Base-by-base conservation (phyloP, 2,113 vertebrate species). In the Colossoma macropomum region DNA sequence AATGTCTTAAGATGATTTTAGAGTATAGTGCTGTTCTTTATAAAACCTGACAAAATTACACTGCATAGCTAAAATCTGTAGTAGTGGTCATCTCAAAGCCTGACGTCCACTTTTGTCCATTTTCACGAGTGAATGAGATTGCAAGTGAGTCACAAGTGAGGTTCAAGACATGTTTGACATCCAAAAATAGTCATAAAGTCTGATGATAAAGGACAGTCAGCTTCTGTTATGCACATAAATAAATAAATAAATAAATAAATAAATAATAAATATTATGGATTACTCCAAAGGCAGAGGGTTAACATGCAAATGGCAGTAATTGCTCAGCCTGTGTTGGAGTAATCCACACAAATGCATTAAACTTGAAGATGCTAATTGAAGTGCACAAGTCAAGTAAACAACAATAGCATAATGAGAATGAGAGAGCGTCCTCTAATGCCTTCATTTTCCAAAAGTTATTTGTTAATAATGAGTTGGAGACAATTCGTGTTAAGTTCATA, bases 401-500 rank as follows among this genome's bases (percentile, higher is more conserved):
- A 71, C 34, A 45, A 71, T 45, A 45, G 38, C 38, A 15, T 45
- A 71, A 71, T 71, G 68, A 25, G 68, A n/a, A 71, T 3, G 34
- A 71, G 21, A 41, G 34, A n/a, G 41, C 23, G 23, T n/a, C 45
- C 68, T 71, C 9, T 71, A 71, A 71, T 71, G 34, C 34, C 25
- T 71, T 71, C 38, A 2, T 15, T 71, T 71, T 45, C 11, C 7
- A 45, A 45, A 13, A 16, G 7, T 25, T 45, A 45, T 28, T 8
- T 12, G 25, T 70, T 34, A 38, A 45, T 71, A 71, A 71, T 71
- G 68, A 71, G 68, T 45, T 25, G 68, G 68, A 71, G 68, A 71
- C 68, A 13, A 45, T 71, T 45, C 25, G 68, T 45, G 34, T 71
- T 71, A 41, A n/a, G 41, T 71, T 71, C 68, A 45, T 71, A 71